Evolutionary conservation across 2,113 vertebrate species (phyloP).

Genomic region (Ursus arctos): DNA sequence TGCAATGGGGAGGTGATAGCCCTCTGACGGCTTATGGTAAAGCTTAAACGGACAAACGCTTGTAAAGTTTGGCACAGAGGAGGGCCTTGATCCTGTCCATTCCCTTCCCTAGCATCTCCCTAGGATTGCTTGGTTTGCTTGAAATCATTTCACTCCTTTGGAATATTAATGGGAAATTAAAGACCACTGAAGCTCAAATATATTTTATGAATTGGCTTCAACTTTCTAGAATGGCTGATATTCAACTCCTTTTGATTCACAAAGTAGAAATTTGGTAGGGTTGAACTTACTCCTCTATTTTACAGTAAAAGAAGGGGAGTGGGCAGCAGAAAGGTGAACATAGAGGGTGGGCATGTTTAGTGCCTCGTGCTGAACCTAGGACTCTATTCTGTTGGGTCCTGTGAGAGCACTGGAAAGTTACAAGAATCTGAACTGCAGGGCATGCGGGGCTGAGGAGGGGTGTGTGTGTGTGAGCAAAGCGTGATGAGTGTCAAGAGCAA

Average conservation of each 20-base stretch:
- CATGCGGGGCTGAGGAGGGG: accelerated
- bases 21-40: neutral
- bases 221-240: neutral
- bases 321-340: neutral
- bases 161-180: neutral
- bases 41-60: neutral
- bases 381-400: neutral
- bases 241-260: neutral
- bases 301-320: neutral
- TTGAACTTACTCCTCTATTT: neutral
- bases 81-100: neutral
- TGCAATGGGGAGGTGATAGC: no score
- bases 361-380: neutral
- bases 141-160: neutral
- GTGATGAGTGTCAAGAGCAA: neutral
- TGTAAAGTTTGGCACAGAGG: neutral
- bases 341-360: no score
- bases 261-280: neutral
- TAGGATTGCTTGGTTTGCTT: neutral
- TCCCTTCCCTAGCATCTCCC: neutral
- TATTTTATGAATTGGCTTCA: slow-evolving; percentile 18
- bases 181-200: neutral
- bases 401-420: neutral
- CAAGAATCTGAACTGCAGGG: accelerated
- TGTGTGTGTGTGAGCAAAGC: neutral